A percentile compares a stretch with the other conserved stretches of the same genome.
Evolutionary conservation across 2,888 invertebrate species (phyloP).

Genomic region (Chaetogeoica ovagalla): DNA sequence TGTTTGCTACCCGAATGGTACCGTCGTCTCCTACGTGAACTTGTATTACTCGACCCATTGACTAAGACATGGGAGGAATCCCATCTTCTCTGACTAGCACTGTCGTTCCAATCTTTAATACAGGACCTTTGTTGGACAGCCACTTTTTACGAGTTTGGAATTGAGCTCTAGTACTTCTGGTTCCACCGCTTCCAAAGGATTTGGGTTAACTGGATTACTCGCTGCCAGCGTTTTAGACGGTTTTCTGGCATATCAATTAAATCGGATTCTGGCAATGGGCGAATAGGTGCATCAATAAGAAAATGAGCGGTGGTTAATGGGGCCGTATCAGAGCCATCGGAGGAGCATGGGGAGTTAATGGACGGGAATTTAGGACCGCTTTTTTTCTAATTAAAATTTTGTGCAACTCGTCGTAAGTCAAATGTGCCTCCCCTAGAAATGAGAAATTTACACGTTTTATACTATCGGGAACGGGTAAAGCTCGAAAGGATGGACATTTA

Average conservation of each 20-base stretch:
- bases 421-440: neutral
- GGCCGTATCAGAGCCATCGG: neutral
- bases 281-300: neutral
- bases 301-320: neutral
- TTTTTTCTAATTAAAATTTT: neutral
- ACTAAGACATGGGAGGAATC: neutral
- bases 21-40: neutral
- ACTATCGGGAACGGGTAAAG: no score
- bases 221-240: neutral
- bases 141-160: conserved; percentile 54
- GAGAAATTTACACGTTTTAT: no score
- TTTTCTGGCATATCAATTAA: neutral
- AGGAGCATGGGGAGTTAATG: neutral
- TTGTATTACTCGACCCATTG: neutral
- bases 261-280: neutral
- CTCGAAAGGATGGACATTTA: neutral
- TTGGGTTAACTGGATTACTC: neutral
- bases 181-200: neutral
- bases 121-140: neutral
- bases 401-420: neutral
- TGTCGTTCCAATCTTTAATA: neutral
- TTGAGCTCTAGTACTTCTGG: neutral
- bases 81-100: neutral
- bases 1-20: neutral
- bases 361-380: neutral